phyloP scores from a whole-genome alignment of 1,140 invertebrate genomes.

The Drosophila tsacasi region DNA sequence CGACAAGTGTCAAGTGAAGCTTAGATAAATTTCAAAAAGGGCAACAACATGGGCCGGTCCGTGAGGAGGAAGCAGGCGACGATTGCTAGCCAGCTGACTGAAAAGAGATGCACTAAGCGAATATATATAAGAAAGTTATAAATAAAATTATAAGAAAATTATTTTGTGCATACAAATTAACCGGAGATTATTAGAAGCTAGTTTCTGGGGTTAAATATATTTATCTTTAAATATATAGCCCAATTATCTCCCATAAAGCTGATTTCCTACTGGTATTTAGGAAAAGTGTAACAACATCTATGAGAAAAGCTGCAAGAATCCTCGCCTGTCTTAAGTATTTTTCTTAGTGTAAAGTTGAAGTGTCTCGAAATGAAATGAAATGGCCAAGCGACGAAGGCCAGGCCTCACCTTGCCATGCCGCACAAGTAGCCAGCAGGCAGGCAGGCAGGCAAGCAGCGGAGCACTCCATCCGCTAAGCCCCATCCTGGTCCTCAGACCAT shows the following conservation, averaged over 20 bases:
- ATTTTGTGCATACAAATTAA: background rate
- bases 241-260: background rate
- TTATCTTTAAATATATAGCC: background rate
- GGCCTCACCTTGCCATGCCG: constrained; percentile 72
- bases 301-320: background rate
- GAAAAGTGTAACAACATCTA: background rate
- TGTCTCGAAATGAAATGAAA: constrained; percentile 42
- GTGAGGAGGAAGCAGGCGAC: constrained; percentile 26
- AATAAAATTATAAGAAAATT: background rate
- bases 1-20: constrained; percentile 81
- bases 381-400: constrained; percentile 34
- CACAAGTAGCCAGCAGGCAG: constrained; percentile 74
- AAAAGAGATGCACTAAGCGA: constrained; percentile 1
- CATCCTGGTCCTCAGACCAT: constrained; percentile 17
- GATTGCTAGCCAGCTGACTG: constrained; percentile 34
- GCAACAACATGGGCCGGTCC: constrained; percentile 64
- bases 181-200: background rate
- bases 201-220: background rate
- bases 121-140: background rate
- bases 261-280: background rate
- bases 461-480: constrained; percentile 21
- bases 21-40: constrained; percentile 84
- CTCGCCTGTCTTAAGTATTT: background rate
- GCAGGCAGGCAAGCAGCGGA: constrained; percentile 23
- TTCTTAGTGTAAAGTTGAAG: constrained; percentile 5